Base-by-base conservation (phyloP, 2,888 invertebrate species). In the Eulithis prunata region DNA sequence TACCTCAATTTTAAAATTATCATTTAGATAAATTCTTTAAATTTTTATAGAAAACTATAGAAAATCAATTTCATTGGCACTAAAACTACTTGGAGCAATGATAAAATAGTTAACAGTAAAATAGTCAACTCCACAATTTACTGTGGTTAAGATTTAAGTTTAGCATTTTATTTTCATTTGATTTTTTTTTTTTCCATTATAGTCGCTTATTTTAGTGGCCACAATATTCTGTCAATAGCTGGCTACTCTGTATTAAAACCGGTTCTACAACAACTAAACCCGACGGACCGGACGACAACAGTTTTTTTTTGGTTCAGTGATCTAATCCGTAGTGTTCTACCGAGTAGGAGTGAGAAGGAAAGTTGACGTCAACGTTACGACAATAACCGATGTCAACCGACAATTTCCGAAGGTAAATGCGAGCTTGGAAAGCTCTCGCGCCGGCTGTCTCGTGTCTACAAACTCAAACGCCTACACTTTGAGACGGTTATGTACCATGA, bases 271-370 rank as follows among this genome's bases (percentile, higher is more conserved):
- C 84, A 75, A 75, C 75, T 75, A 72, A 36, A 81, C 76, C 79
- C 80, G 81, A 83, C 79, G 80, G 81, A 83, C 83, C 85, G 86
- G 85, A 85, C 83, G 86, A 87, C 83, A 68, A 76, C 76, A 83
- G 84, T 85, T 85, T 87, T 58, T n/a, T 89, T 91, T 87, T 85
- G 83, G 89, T 91, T 91, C 90, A 89, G 80, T 88, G 89, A 89
- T 91, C 90, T 85, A 85, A 87, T 86, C 84, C 82, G 78, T 78
- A 78, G 53, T 82, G 79, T 82, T 82, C 79, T 73, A 73, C 74
- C 70, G 68, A 78, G 87, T 80, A 73, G 12, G 84, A 87, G 82
- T 32, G 82, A 82, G 87, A 87, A 21, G 75, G 79, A 68, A 69
- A 70, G 73, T 64, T 71, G 75, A 78, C 79, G 78, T 80, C 49